A percentile compares a stretch with the other conserved stretches of the same genome.
phyloP scores from a whole-genome alignment of 2,797 vertebrate genomes.

The Hemibagrus guttatus region DNA sequence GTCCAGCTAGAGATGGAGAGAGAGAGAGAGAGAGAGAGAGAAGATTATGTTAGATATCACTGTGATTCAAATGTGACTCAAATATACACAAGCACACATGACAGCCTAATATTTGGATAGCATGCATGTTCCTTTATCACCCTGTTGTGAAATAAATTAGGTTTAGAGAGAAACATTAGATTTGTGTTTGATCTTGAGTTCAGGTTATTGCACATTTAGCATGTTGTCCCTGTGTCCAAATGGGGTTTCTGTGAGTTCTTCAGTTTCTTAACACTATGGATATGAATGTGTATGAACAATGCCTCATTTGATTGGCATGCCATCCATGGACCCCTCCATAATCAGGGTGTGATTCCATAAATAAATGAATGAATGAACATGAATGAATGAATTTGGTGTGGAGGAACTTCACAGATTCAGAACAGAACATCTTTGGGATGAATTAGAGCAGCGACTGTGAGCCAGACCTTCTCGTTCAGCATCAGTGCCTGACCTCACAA shows the following conservation, averaged over 20 bases:
- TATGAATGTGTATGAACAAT: not conserved
- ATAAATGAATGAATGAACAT: not conserved
- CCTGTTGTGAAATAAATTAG: not conserved
- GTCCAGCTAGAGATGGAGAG: conserved; percentile 65
- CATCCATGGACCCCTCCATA: not conserved
- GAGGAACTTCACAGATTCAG: no score
- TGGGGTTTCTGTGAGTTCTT: no score
- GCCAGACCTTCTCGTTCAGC: no score
- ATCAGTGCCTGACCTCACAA: no score
- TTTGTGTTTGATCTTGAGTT: not conserved
- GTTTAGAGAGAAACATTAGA: not conserved
- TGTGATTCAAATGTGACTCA: not conserved
- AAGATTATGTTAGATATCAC: not conserved
- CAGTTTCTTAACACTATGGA: not conserved
- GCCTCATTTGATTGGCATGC: not conserved
- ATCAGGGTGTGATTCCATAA: not conserved
- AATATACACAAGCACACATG: not conserved
- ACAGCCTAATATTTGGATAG: not conserved
- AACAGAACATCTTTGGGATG: no score
- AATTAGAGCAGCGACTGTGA: no score
- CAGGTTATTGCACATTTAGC: not conserved
- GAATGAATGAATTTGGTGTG: no score
- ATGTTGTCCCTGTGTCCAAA: not conserved
- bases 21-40: not conserved
- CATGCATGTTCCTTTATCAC: not conserved